phyloP scores from a whole-genome alignment of 2,797 vertebrate genomes.

The Lagodon rhomboides region DNA sequence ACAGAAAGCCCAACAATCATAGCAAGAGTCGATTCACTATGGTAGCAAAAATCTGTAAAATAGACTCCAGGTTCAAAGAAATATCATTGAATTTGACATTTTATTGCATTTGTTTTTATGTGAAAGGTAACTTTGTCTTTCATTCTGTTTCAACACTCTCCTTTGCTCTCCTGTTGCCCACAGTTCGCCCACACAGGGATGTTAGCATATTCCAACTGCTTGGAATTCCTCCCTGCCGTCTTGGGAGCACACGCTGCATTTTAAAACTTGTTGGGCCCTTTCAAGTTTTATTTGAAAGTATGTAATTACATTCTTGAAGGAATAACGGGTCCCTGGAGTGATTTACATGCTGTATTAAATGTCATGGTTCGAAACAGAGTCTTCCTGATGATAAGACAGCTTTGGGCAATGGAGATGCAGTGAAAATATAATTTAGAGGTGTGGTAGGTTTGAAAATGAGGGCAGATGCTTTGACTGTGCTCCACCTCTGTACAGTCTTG shows the following conservation, averaged over 20 bases:
- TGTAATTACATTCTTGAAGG: conserved; percentile 99
- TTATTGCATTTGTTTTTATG: conserved; percentile 5
- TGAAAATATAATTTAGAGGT: conserved; percentile 60
- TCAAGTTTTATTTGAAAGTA: conserved; percentile 99
- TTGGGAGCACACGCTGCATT: conserved; percentile 95
- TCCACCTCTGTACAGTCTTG: conserved; percentile 28
- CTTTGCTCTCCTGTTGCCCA: conserved; percentile 78
- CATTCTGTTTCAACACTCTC: conserved; percentile 31
- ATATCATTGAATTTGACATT: neutral
- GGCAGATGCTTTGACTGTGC: conserved; percentile 23
- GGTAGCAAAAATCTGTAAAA: neutral
- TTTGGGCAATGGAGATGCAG: conserved; percentile 49
- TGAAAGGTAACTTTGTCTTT: conserved; percentile 5
- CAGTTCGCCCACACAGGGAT: conserved; percentile 89
- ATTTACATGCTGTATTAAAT: conserved; percentile 98
- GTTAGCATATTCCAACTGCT: conserved; percentile 98
- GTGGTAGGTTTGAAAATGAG: conserved; percentile 35
- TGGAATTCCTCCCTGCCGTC: conserved; percentile 96
- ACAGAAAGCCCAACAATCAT: neutral
- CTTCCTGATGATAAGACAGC: conserved; percentile 64
- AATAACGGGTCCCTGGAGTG: conserved; percentile 94
- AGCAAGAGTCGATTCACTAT: neutral
- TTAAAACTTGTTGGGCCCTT: conserved; percentile 99
- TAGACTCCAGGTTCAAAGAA: neutral
- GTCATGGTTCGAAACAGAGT: conserved; percentile 92